Evolutionary conservation across 2,888 invertebrate species (phyloP).

Genomic region (Seladonia tumulorum): DNA sequence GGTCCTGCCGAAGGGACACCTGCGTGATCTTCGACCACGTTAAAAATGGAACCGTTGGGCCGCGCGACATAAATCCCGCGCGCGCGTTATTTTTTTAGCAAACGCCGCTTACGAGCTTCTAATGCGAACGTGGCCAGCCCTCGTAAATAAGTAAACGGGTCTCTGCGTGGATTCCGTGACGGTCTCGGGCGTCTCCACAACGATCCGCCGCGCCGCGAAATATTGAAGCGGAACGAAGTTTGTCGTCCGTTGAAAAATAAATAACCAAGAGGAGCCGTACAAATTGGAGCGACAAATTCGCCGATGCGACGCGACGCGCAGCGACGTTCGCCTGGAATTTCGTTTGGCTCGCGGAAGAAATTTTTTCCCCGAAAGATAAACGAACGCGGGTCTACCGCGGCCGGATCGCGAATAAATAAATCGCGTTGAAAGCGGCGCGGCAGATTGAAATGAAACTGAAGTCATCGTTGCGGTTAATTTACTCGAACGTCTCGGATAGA

Average conservation of each 20-base stretch:
- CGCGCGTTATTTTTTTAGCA: slow-evolving; percentile 17
- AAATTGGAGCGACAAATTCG: slow-evolving; percentile 16
- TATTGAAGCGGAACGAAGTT: background rate
- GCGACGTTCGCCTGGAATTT: background rate
- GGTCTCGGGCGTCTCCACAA: background rate
- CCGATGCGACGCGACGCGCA: background rate
- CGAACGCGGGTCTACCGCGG: background rate
- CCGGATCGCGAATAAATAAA: slow-evolving; percentile 30
- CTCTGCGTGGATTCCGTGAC: slow-evolving; percentile 14
- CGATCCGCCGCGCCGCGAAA: background rate
- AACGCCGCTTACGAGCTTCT: background rate
- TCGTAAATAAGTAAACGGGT: slow-evolving; percentile 10
- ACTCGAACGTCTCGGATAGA: slow-evolving; percentile 40
- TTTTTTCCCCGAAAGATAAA: background rate
- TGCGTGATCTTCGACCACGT: background rate
- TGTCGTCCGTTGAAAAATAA: slow-evolving; percentile 22
- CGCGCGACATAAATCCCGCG: background rate
- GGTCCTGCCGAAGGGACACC: background rate
- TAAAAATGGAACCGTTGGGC: slow-evolving; percentile 7
- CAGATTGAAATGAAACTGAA: slow-evolving; percentile 36
- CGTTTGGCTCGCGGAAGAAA: background rate
- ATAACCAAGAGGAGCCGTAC: background rate
- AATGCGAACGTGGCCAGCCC: background rate
- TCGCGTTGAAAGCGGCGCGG: background rate
- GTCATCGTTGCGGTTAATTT: slow-evolving; percentile 51